Percentiles rank a stretch among this genome's conserved stretches.
phyloP scores from a whole-genome alignment of 2,113 vertebrate species.

The Willisornis vidua region DNA sequence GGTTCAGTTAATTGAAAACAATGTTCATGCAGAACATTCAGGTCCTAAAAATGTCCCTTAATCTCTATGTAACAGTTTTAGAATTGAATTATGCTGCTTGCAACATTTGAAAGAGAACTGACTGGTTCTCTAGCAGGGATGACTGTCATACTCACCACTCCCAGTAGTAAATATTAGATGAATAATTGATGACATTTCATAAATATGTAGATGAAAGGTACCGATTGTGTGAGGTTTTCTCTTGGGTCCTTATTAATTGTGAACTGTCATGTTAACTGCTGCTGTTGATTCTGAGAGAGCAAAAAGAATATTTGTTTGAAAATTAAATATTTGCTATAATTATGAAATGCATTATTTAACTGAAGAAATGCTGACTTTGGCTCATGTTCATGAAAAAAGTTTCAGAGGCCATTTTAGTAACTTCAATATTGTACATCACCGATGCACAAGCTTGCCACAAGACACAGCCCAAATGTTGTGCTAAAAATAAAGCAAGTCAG shows the following conservation, averaged over 20 bases:
- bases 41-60: slow-evolving; percentile 13
- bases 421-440: not conserved
- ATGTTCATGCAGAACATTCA: not conserved
- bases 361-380: not conserved
- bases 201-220: slow-evolving; percentile 43
- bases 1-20: slow-evolving; percentile 19
- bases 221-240: slow-evolving; percentile 16
- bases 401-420: slow-evolving; percentile 17
- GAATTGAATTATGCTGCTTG: not conserved
- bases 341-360: slow-evolving; percentile 24
- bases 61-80: not conserved
- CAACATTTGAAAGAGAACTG: not conserved
- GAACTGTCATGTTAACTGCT: slow-evolving; percentile 40
- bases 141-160: not conserved
- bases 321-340: slow-evolving; percentile 49
- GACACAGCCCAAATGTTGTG: not conserved
- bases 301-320: slow-evolving; percentile 45
- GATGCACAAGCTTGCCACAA: not conserved
- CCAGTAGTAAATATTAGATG: slow-evolving; percentile 31
- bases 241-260: slow-evolving; percentile 60
- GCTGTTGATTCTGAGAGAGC: not conserved
- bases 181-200: slow-evolving; percentile 39
- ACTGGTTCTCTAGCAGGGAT: not conserved
- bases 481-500: slow-evolving; percentile 38
- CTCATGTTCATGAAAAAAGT: not conserved